Percentiles rank a stretch among this genome's conserved stretches.
Evolutionary conservation across 1,140 invertebrate genomes (phyloP).

Genomic region (Trissolcus basalis): DNA sequence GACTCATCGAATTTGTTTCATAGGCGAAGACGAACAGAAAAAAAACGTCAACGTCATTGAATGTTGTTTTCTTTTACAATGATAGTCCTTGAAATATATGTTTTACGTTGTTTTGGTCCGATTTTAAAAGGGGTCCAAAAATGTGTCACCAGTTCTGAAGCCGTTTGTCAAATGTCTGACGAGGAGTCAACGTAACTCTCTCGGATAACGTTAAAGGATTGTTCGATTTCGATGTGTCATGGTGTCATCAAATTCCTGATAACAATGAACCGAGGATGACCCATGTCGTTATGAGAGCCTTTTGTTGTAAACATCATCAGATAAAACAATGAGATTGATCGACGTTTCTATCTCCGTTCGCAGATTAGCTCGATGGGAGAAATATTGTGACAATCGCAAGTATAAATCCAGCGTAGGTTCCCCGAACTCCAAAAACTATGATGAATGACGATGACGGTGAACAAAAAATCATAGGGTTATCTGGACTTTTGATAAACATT

Average conservation of each 20-base stretch:
- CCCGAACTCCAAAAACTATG: constrained; percentile 13
- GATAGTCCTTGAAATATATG: too few species aligned
- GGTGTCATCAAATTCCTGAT: constrained; percentile 35
- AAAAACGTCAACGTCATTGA: too few species aligned
- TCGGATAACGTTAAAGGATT: constrained; percentile 11
- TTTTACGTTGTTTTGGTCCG: neutral
- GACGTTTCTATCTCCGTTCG: constrained; percentile 29
- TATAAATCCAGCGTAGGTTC: constrained; percentile 2
- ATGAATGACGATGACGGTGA: constrained; percentile 27
- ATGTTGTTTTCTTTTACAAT: too few species aligned
- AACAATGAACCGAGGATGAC: constrained; percentile 37
- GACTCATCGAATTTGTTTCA: too few species aligned
- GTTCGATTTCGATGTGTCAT: constrained; percentile 35
- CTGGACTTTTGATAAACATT: constrained; percentile 20
- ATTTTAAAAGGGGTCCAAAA: too few species aligned
- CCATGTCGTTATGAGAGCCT: constrained; percentile 33
- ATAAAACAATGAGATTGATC: constrained; percentile 48
- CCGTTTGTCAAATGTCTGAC: too few species aligned
- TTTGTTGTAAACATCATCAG: constrained; percentile 45
- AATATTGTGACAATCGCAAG: constrained; percentile 37
- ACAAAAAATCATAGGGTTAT: constrained; percentile 25
- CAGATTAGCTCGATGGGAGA: constrained; percentile 31
- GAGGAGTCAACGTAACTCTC: too few species aligned
- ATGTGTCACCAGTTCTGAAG: too few species aligned
- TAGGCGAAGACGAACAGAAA: too few species aligned